Conservation (phyloP, 2,113 vertebrate species). For the Pontoporia blainvillei region DNA sequence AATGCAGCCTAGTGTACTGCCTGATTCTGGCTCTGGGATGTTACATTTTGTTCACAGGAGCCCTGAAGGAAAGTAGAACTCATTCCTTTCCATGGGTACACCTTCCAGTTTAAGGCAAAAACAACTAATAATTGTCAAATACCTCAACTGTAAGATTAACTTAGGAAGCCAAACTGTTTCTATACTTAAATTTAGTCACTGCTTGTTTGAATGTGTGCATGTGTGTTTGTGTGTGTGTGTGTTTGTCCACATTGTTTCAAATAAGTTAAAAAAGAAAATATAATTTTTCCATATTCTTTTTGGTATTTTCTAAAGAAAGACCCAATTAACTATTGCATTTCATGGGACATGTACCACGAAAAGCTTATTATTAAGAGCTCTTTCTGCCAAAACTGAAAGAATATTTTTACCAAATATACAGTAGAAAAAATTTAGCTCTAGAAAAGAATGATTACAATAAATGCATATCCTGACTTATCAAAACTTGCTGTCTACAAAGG, state of each 20-base stretch:
- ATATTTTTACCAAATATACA: background rate
- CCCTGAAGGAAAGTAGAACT: background rate
- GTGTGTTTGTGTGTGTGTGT: background rate
- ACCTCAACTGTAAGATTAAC: slow-evolving; percentile 8
- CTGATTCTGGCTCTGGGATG: background rate
- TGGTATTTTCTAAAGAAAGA: background rate
- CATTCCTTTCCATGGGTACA: background rate
- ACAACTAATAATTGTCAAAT: slow-evolving; percentile 9
- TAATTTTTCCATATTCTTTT: background rate
- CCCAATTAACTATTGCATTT: background rate
- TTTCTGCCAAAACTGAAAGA: slow-evolving; percentile 16
- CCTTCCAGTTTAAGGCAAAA: slow-evolving; percentile 10
- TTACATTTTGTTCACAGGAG: slow-evolving; percentile 13
- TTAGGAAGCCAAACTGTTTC: background rate
- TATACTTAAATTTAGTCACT: background rate
- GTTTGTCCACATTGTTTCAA: background rate
- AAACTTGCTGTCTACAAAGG: background rate
- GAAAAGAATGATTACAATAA: slow-evolving; percentile 25
- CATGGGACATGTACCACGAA: background rate
- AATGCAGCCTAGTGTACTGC: background rate
- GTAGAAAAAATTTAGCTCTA: background rate
- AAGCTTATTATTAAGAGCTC: background rate
- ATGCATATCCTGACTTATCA: background rate
- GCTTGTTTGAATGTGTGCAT: background rate
- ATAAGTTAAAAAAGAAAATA: background rate